Conservation (phyloP, 2,888 invertebrate species). For the Nephrotoma appendiculata region DNA sequence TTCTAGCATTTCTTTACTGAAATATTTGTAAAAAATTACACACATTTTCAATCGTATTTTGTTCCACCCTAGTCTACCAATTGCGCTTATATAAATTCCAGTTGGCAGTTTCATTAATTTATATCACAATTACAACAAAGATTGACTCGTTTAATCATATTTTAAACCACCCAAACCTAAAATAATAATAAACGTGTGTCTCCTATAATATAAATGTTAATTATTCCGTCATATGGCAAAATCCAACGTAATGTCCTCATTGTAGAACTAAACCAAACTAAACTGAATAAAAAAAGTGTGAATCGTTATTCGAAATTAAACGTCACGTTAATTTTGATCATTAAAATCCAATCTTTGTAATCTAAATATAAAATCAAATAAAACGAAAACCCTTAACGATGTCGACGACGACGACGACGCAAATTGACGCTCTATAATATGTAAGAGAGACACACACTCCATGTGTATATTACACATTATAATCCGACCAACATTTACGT, state of each 20-base stretch:
- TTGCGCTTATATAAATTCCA: neutral
- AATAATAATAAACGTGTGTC: neutral
- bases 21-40: too few relatives aligned
- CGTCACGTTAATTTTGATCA: neutral
- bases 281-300: neutral
- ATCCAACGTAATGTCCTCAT: neutral
- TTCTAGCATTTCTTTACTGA: too few relatives aligned
- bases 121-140: neutral
- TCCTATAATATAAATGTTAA: neutral
- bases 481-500: neutral
- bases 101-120: neutral
- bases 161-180: neutral
- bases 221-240: neutral
- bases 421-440: neutral
- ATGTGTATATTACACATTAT: neutral
- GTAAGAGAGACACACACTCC: neutral
- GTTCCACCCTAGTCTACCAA: too few relatives aligned
- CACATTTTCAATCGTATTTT: too few relatives aligned
- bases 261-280: neutral
- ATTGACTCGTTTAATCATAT: neutral
- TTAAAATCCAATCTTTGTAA: neutral
- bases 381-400: neutral
- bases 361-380: neutral
- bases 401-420: neutral
- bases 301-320: neutral